Conservation (phyloP, 2,888 invertebrate species). For the Patella pellucida region DNA sequence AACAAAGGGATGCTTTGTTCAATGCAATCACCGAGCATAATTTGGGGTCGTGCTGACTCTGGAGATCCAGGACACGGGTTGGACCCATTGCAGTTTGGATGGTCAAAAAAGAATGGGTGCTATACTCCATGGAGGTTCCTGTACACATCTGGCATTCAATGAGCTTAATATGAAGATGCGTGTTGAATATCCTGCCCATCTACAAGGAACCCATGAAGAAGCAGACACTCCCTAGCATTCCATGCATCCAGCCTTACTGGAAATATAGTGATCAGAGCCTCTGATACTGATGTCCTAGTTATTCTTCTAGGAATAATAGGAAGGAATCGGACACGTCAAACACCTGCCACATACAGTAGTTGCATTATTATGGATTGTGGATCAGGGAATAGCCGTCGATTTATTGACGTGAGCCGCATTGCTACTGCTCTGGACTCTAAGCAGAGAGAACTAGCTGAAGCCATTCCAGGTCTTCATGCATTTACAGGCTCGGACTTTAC, state of each 20-base stretch:
- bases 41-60: too few species aligned
- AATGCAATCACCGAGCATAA: too few species aligned
- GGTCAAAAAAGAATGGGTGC: too few species aligned
- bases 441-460: slow-evolving; percentile 14
- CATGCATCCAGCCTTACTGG: slow-evolving; percentile 20
- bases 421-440: not conserved
- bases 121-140: not conserved
- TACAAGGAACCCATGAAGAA: slow-evolving; percentile 27
- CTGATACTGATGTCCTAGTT: slow-evolving; percentile 29
- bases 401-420: not conserved
- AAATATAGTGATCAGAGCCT: not conserved
- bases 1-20: too few species aligned
- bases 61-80: too few species aligned
- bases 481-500: slow-evolving; percentile 20
- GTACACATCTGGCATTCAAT: not conserved
- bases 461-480: slow-evolving; percentile 21
- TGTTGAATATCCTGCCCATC: slow-evolving; percentile 14
- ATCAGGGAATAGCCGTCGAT: not conserved
- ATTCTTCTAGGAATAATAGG: slow-evolving; percentile 26
- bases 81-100: too few species aligned
- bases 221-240: slow-evolving; percentile 23
- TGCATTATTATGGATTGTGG: not conserved
- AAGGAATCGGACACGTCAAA: not conserved
- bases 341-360: not conserved
- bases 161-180: not conserved